A percentile compares a stretch with the other conserved stretches of the same genome.
Conservation (phyloP, 2,797 vertebrate genomes). For the Rhinoraja longicauda region DNA sequence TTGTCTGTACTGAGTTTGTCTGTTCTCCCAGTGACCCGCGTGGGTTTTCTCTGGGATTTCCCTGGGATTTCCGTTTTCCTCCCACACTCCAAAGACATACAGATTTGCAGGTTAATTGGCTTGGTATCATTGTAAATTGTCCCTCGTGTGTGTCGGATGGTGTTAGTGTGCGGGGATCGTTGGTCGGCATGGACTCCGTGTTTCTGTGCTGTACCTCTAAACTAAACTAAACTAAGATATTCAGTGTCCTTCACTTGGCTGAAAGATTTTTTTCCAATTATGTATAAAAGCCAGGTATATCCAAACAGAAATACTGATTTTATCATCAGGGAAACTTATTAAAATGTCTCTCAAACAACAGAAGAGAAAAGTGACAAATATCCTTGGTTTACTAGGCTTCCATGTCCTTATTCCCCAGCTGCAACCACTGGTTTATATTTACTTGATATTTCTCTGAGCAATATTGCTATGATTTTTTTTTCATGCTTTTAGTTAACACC, state of each 20-base stretch:
- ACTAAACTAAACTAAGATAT: no score
- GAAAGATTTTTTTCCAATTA: neutral
- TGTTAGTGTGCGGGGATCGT: no score
- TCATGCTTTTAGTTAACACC: neutral
- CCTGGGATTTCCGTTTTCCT: no score
- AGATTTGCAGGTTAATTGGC: no score
- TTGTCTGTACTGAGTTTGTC: no score
- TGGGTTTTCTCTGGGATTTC: no score
- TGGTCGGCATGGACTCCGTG: no score
- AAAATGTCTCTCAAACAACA: neutral
- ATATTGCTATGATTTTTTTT: neutral
- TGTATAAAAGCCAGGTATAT: neutral
- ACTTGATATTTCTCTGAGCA: neutral
- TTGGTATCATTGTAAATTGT: no score
- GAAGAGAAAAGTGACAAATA: neutral
- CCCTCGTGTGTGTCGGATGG: no score
- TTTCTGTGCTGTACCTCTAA: no score
- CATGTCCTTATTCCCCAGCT: neutral
- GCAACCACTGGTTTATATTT: neutral
- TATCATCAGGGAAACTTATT: neutral
- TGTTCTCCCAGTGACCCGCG: no score
- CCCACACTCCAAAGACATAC: no score
- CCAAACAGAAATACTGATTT: neutral
- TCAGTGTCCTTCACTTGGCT: neutral
- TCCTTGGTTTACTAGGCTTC: neutral